Evolutionary conservation across 37 sponge, comb jelly and placozoan genomes (phyloP).

Genomic region (Ianthella basta): DNA sequence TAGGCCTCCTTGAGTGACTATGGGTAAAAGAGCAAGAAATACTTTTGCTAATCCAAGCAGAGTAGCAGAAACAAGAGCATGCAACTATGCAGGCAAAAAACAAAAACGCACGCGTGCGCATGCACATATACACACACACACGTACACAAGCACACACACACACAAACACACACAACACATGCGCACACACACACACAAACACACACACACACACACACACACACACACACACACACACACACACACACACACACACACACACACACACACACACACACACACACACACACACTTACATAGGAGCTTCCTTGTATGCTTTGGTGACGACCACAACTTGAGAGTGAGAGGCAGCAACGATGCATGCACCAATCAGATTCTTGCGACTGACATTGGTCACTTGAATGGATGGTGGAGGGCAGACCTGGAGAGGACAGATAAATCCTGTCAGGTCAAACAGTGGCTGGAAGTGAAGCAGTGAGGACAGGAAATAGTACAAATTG

Average conservation of each 20-base stretch:
- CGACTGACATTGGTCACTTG: not conserved
- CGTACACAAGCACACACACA: no score
- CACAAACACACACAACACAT: no score
- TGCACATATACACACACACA: no score
- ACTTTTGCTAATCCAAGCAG: no score
- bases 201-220: constrained; percentile 4
- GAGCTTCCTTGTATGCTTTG: not conserved
- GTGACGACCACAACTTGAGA: constrained; percentile 13
- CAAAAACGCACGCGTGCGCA: no score
- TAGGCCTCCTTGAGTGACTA: not conserved
- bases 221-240: constrained; percentile 19
- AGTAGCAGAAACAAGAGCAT: no score
- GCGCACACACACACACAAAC: no score
- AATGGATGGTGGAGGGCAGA: constrained; percentile 22
- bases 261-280: constrained; percentile 30
- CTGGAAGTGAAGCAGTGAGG: no score
- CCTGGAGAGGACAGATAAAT: not conserved
- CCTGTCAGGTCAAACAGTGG: no score
- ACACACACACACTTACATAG: constrained; percentile 20
- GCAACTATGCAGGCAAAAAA: no score
- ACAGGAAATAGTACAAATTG: no score
- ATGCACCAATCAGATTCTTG: constrained; percentile 16
- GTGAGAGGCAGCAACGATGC: not conserved
- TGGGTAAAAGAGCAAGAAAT: no score
- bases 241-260: constrained; percentile 26